Evolutionary conservation across 1,140 invertebrate genomes (phyloP), one percentile per base, ranked within the genome.

Genomic region (Chironomus tepperi): DNA sequence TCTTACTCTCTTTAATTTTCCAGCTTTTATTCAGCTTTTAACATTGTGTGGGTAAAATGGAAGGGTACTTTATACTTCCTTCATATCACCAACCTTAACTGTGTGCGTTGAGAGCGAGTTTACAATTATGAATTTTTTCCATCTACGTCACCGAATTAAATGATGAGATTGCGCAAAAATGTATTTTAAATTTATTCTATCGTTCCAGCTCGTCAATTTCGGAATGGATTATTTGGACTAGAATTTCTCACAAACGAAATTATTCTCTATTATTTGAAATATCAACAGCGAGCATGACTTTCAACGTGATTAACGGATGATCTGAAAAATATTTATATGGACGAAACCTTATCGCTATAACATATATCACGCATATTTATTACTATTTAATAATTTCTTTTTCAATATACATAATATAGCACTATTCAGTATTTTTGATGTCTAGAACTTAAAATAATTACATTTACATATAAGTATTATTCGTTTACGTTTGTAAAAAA

Each of bases 61-160:
- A 57, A 57, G 10, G 47, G 47, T 57, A n/a, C 47, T 57, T n/a
- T 57, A n/a, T 57, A 57, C 24, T 57, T 57, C 47, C 12, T 15
- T 57, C 47, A 57, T 57, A 15, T 34, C 24, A 34, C 24, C 24
- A 34, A 34, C 47, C n/a, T 12, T 57, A 12, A 15, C 47, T 57
- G 24, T 57, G 10, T 15, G 47, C n/a, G n/a, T 57, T 5, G 15
- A 57, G 3, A 57, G 12, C 12, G n/a, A 57, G 47, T 15, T 15
- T 57, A 12, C n/a, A 34, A 2, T 34, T 34, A 34, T 34, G 24
- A 34, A 34, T 34, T 34, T 34, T 34, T 34, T 34, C 24, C 24
- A 34, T 57, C n/a, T 57, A 57, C 47, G 47, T 57, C 47, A 57
- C 47, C 47, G 47, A 57, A 57, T 57, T 57, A 57, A 57, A 12